phyloP scores from a whole-genome alignment of 1,140 invertebrate species.

The Chelonus insularis region DNA sequence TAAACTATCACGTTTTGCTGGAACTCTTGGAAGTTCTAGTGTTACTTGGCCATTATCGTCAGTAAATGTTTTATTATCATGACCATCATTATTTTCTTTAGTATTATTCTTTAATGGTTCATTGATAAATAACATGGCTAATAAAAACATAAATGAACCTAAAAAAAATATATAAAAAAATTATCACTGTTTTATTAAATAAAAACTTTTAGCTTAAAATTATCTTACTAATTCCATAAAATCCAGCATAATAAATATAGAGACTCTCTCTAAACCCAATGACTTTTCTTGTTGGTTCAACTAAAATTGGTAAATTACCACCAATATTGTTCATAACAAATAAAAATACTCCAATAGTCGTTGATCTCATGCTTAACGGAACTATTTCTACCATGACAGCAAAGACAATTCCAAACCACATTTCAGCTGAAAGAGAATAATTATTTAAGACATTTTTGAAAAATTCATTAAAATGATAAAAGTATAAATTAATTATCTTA shows the following conservation, averaged over 20 bases:
- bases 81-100: slow-evolving; percentile 33
- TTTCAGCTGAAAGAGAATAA: slow-evolving; percentile 71
- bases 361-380: slow-evolving; percentile 76
- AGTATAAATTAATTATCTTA: slow-evolving; percentile 53
- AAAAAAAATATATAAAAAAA: too few species aligned
- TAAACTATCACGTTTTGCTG: slow-evolving; percentile 34
- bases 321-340: slow-evolving; percentile 92
- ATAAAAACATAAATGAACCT: slow-evolving; percentile 73
- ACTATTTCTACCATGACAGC: slow-evolving; percentile 87
- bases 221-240: slow-evolving; percentile 82
- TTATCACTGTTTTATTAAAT: too few species aligned
- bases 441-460: too few species aligned
- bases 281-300: slow-evolving; percentile 78
- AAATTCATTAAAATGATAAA: background rate
- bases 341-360: slow-evolving; percentile 81
- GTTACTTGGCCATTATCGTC: slow-evolving; percentile 56
- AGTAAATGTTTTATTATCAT: slow-evolving; percentile 60
- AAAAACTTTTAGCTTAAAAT: too few species aligned
- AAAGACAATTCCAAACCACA: slow-evolving; percentile 92
- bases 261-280: slow-evolving; percentile 82
- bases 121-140: slow-evolving; percentile 74
- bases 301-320: slow-evolving; percentile 86
- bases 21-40: slow-evolving; percentile 49
- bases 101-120: slow-evolving; percentile 51
- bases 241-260: slow-evolving; percentile 85